Evolutionary conservation across 2,113 vertebrate genomes (phyloP).

Genomic region (Amblyornis subalaris): DNA sequence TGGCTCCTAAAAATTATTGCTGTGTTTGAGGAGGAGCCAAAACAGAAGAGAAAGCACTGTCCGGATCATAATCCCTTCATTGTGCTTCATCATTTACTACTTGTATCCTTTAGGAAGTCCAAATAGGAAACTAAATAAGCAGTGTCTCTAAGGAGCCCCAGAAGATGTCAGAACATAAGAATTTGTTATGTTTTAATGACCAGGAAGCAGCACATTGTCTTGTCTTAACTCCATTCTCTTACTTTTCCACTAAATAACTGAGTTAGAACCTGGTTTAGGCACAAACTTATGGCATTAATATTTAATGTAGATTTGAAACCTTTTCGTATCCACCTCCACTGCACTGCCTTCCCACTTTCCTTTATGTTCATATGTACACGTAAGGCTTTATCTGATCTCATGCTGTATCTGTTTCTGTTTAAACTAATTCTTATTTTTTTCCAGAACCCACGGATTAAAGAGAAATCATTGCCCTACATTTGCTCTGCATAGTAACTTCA

Average conservation of each 20-base stretch:
- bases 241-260: background rate
- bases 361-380: background rate
- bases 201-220: background rate
- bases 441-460: background rate
- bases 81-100: background rate
- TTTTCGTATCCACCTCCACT: background rate
- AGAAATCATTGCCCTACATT: background rate
- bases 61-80: background rate
- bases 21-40: background rate
- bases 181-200: background rate
- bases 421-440: background rate
- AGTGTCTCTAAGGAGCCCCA: background rate
- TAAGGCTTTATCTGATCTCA: background rate
- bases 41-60: background rate
- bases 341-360: background rate
- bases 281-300: background rate
- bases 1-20: background rate
- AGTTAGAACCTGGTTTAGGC: background rate
- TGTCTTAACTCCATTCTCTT: background rate
- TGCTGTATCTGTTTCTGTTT: background rate
- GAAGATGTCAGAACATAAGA: background rate
- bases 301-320: background rate
- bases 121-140: constrained; percentile 3
- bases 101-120: background rate
- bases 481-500: background rate